Conservation (phyloP, 2,888 invertebrate species). For the Eupeodes luniger region DNA sequence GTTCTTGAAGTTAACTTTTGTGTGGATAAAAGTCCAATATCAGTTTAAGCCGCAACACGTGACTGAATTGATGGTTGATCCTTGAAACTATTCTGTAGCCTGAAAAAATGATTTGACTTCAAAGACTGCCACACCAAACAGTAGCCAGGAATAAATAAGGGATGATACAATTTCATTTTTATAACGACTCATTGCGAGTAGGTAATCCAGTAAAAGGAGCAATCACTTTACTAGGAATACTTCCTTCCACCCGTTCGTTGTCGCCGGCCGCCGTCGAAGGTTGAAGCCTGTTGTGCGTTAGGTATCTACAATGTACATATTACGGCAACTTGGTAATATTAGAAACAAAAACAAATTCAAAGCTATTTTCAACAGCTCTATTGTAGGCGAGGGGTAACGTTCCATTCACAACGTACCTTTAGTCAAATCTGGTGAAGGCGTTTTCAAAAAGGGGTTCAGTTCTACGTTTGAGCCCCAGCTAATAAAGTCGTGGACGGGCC, state of each 20-base stretch:
- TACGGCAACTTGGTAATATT: conserved; percentile 69
- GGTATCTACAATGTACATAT: neutral
- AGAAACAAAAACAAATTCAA: conserved; percentile 75
- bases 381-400: conserved; percentile 27
- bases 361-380: conserved; percentile 50
- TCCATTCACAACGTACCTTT: neutral
- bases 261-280: neutral
- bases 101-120: conserved; percentile 62
- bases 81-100: conserved; percentile 48
- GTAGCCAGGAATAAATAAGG: conserved; percentile 13
- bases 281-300: too few relatives aligned
- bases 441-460: conserved; percentile 42
- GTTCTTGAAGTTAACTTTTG: conserved; percentile 70
- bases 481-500: conserved; percentile 64
- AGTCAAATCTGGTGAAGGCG: conserved; percentile 59
- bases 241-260: conserved; percentile 21
- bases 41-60: conserved; percentile 82
- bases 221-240: conserved; percentile 44
- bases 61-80: conserved; percentile 77
- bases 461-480: conserved; percentile 27
- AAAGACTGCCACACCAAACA: conserved; percentile 39
- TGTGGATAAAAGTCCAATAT: conserved; percentile 71
- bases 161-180: conserved; percentile 64
- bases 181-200: conserved; percentile 52
- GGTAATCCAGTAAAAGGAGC: conserved; percentile 67